Conservation (phyloP, 2,113 vertebrate genomes). For the Trinectes maculatus region DNA sequence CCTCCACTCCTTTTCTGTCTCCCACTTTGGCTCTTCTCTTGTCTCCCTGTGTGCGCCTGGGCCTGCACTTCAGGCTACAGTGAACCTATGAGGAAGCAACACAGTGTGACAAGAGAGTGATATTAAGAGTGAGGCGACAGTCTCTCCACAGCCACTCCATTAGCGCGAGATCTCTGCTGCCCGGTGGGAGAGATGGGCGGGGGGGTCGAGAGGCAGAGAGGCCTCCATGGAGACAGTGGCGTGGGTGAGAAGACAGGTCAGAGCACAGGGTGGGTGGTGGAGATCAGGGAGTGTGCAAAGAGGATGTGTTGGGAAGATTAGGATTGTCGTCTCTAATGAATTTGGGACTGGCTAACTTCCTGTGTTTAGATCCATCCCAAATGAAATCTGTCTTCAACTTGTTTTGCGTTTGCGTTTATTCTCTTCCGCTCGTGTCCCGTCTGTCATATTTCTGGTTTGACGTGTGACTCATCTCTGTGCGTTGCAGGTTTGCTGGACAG, state of each 20-base stretch:
- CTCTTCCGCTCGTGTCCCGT: background rate
- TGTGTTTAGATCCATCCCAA: slow-evolving; percentile 14
- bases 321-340: slow-evolving; percentile 60
- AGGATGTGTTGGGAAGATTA: slow-evolving; percentile 73
- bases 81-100: slow-evolving; percentile 76
- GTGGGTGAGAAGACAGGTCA: slow-evolving; percentile 64
- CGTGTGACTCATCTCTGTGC: slow-evolving; percentile 21
- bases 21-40: slow-evolving; percentile 53
- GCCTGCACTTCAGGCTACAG: slow-evolving; percentile 76
- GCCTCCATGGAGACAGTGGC: slow-evolving; percentile 51
- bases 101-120: slow-evolving; percentile 77
- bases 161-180: slow-evolving; percentile 47
- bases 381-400: background rate
- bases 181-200: slow-evolving; percentile 39
- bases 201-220: slow-evolving; percentile 32
- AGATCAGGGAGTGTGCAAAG: slow-evolving; percentile 75
- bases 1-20: slow-evolving; percentile 73
- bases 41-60: slow-evolving; percentile 58
- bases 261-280: slow-evolving; percentile 52
- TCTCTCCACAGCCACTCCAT: slow-evolving; percentile 64
- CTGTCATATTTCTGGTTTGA: slow-evolving; percentile 26
- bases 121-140: slow-evolving; percentile 73
- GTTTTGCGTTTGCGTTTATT: slow-evolving; percentile 28
- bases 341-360: slow-evolving; percentile 28
- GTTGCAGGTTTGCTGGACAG: slow-evolving; percentile 71